Conservation (phyloP, 2,113 vertebrate genomes). For the Menura novaehollandiae region DNA sequence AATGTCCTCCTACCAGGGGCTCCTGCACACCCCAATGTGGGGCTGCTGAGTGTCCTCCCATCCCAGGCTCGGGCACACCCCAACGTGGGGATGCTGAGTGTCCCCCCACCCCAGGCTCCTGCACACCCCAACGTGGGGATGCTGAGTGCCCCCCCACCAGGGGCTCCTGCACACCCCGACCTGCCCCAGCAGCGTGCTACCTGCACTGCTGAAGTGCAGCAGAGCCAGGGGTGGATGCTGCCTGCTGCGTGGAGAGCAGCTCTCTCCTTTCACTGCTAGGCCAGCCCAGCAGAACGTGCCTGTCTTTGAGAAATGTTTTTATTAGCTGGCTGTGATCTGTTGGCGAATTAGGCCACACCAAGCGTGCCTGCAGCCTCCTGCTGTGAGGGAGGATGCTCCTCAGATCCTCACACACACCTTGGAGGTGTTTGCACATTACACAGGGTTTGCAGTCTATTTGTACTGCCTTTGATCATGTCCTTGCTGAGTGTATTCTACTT, state of each 20-base stretch:
- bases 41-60: no score
- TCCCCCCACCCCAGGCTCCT: fast-evolving
- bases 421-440: slow-evolving; percentile 2
- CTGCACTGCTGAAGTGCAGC: background rate
- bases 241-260: background rate
- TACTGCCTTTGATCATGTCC: slow-evolving; percentile 40
- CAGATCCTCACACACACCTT: background rate
- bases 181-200: fast-evolving
- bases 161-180: background rate
- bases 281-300: background rate
- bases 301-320: slow-evolving; percentile 31
- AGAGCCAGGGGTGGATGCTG: background rate
- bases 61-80: no score
- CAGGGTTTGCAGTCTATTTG: slow-evolving; percentile 7
- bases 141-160: background rate
- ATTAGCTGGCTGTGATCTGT: slow-evolving; percentile 6
- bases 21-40: no score
- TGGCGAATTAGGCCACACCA: background rate
- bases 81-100: background rate
- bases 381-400: background rate
- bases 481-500: background rate
- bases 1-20: no score
- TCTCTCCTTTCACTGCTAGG: background rate
- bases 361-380: slow-evolving; percentile 18
- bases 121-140: background rate